phyloP scores from a whole-genome alignment of 2,113 vertebrate genomes.

The Myocastor coypus region DNA sequence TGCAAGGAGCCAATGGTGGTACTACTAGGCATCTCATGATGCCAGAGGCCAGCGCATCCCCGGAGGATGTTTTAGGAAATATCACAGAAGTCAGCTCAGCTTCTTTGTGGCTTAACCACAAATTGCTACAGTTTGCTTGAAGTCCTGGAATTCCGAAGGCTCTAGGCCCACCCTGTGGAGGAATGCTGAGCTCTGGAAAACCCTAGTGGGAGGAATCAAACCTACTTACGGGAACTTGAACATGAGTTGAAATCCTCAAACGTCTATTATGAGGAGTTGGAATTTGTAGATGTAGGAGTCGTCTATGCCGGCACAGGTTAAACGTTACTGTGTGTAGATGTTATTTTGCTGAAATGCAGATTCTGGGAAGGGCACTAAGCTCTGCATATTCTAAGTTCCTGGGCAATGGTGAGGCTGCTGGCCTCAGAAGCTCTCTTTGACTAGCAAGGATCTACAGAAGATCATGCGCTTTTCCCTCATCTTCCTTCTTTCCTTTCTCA shows the following conservation, averaged over 20 bases:
- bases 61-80: background rate
- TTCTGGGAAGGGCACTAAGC: background rate
- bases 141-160: conserved; percentile 12
- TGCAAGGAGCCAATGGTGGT: background rate
- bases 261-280: background rate
- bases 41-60: background rate
- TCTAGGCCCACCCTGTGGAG: background rate
- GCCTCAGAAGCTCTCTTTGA: background rate
- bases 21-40: background rate
- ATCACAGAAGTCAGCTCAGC: background rate
- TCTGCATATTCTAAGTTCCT: background rate
- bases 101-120: conserved; percentile 65
- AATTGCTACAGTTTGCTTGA: conserved; percentile 62
- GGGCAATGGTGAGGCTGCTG: background rate
- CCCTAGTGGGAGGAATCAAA: background rate
- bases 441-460: background rate
- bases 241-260: background rate
- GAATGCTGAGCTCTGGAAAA: conserved; percentile 66
- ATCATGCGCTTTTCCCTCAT: rapidly evolving
- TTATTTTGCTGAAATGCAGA: background rate
- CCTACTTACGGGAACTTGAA: background rate
- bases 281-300: background rate
- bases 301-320: background rate
- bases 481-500: background rate
- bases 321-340: background rate